Conservation (phyloP, 2,888 invertebrate species). For the Lithophane socia region DNA sequence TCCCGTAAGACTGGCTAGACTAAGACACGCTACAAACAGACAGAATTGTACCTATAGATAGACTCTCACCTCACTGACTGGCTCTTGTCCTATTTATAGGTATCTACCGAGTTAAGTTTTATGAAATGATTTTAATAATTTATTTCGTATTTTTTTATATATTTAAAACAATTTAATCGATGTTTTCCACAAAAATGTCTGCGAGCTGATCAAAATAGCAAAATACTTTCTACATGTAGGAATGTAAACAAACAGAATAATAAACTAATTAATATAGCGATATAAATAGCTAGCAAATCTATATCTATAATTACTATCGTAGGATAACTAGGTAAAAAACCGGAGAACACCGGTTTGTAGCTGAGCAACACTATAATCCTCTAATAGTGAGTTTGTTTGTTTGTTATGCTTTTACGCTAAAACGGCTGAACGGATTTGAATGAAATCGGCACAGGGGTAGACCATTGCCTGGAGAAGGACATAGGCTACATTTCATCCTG, state of each 20-base stretch:
- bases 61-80: neutral
- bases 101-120: neutral
- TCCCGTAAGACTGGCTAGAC: constrained; percentile 32
- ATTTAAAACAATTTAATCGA: neutral
- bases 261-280: constrained; percentile 7
- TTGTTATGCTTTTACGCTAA: too few relatives aligned
- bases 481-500: too few relatives aligned
- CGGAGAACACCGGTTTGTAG: constrained; percentile 2
- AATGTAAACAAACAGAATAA: neutral
- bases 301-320: neutral
- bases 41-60: neutral
- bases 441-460: too few relatives aligned
- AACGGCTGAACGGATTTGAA: too few relatives aligned
- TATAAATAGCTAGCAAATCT: constrained; percentile 2
- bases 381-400: too few relatives aligned
- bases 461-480: too few relatives aligned
- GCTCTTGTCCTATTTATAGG: neutral
- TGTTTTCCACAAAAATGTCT: constrained; percentile 22
- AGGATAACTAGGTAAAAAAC: constrained; percentile 1
- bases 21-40: constrained; percentile 10
- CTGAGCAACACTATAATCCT: neutral
- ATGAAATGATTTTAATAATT: neutral
- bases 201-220: constrained; percentile 1
- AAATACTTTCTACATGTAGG: neutral
- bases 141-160: neutral